Percentiles rank a stretch among this genome's conserved stretches.
phyloP scores from a whole-genome alignment of 2,888 invertebrate genomes.

The Agapostemon virescens region DNA sequence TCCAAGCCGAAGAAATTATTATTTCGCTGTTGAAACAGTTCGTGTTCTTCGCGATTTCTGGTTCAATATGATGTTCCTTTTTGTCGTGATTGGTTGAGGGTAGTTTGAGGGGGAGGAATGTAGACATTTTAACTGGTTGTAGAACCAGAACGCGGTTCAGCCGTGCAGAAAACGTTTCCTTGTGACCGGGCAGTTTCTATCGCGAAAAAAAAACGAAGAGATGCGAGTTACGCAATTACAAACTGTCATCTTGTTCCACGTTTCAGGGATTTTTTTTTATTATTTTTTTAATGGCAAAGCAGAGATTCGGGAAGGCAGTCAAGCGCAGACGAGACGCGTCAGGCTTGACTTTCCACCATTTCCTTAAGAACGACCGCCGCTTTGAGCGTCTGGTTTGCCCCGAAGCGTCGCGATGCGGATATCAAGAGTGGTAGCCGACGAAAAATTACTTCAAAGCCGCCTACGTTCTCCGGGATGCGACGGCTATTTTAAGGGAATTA shows the following conservation, averaged over 20 bases:
- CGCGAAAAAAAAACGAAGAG: constrained; percentile 2
- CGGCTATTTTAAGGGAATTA: constrained; percentile 16
- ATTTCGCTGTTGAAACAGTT: no score
- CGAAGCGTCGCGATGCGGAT: constrained; percentile 18
- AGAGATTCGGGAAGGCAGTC: constrained; percentile 51
- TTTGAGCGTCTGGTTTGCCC: constrained; percentile 25
- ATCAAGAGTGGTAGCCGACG: constrained; percentile 2
- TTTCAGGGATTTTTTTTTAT: constrained; percentile 34
- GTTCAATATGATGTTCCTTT: no score
- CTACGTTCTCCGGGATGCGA: not conserved
- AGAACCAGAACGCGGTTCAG: no score
- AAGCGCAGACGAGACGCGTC: constrained; percentile 53
- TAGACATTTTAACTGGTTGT: no score
- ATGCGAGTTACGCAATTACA: constrained; percentile 40
- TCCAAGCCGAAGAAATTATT: no score
- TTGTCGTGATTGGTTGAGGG: no score
- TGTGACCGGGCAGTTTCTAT: constrained; percentile 11
- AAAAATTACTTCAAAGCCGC: constrained; percentile 4
- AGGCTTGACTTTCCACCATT: constrained; percentile 41
- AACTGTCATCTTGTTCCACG: constrained; percentile 30
- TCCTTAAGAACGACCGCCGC: constrained; percentile 30
- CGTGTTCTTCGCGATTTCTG: no score
- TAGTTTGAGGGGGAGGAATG: no score
- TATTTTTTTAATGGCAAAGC: constrained; percentile 10
- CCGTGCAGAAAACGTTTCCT: not conserved